phyloP scores from a whole-genome alignment of 2,113 vertebrate genomes.

The Sinocyclocheilus grahami region DNA sequence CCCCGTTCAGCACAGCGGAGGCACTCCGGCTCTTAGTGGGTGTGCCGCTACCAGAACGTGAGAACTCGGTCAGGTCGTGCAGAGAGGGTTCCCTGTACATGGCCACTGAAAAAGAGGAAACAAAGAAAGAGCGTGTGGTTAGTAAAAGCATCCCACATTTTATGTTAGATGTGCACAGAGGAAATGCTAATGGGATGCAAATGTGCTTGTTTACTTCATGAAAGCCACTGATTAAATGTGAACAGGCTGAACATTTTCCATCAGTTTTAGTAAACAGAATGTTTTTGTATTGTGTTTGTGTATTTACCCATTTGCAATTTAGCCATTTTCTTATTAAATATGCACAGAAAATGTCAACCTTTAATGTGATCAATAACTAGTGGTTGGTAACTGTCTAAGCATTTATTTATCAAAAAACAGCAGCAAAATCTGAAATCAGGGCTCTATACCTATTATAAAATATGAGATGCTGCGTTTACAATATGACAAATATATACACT shows the following conservation, averaged over 20 bases:
- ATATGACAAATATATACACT: background rate
- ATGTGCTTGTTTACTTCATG: background rate
- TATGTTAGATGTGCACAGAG: slow-evolving; percentile 6
- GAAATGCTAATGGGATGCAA: background rate
- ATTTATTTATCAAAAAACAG: background rate
- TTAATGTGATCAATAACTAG: background rate
- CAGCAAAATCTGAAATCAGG: background rate
- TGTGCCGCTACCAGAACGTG: slow-evolving; percentile 95
- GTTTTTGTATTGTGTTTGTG: background rate
- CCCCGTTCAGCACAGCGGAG: slow-evolving; percentile 94
- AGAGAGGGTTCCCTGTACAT: slow-evolving; percentile 99
- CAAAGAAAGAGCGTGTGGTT: background rate
- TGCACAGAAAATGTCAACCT: background rate
- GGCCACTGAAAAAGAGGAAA: slow-evolving; percentile 84
- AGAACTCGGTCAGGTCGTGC: slow-evolving; percentile 97
- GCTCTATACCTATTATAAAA: background rate
- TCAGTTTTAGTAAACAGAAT: background rate
- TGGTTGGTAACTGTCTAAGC: background rate
- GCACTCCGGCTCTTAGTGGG: slow-evolving; percentile 98
- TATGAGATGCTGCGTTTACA: no score
- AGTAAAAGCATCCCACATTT: background rate
- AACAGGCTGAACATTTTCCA: background rate
- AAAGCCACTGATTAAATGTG: background rate
- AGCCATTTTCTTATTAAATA: background rate
- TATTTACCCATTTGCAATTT: background rate